Evolutionary conservation across 2,888 invertebrate genomes (phyloP), one percentile per base, ranked within the genome.

Genomic region (Drosophila trichaetosa): DNA sequence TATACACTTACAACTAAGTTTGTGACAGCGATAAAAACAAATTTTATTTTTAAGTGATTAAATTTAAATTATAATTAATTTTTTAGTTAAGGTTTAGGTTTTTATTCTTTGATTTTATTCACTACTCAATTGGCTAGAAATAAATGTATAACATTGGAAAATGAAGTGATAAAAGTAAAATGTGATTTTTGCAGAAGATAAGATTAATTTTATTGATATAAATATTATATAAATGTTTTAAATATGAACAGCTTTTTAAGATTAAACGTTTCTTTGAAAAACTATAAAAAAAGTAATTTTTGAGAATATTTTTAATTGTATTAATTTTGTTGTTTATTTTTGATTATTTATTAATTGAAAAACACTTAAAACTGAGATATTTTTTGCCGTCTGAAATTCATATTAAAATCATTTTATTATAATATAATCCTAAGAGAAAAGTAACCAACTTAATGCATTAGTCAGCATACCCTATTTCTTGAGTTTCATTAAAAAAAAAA

Each of bases 401-500:
- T 21, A 21, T 3, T 13, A 1, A 6, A 42, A 42, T 42, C 1
- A 1, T 6, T 13, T 42, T 13, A 13, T 7, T 7, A 13, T 21
- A 13, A 13, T 7, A 7, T 4, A 13, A 3, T 21, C 38, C 7
- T 2, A 21, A 31, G 0, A 33, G 6, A 11, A 36, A 34, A 33
- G 27, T 36, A 5, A 38, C 51, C 8, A 54, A 34, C 33, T 18
- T 13, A 10, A 40, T n/a, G 2, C 1, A 7, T 2, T n/a, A 34
- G 53, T 53, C 33, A 11, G 4, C 3, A 53, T 54, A 33, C 53
- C 27, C 13, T 13, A 16, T 0, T 2, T 6, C 2, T 2, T 18
- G 46, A 80, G 70, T 24, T 77, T 10, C 40, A 31, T 21, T 40
- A 21, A 42, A 53, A 40, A 46, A 64, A 40, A 46, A 64, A 46